Base-by-base conservation (phyloP, 2,888 invertebrate genomes). In the Volucella inflata region DNA sequence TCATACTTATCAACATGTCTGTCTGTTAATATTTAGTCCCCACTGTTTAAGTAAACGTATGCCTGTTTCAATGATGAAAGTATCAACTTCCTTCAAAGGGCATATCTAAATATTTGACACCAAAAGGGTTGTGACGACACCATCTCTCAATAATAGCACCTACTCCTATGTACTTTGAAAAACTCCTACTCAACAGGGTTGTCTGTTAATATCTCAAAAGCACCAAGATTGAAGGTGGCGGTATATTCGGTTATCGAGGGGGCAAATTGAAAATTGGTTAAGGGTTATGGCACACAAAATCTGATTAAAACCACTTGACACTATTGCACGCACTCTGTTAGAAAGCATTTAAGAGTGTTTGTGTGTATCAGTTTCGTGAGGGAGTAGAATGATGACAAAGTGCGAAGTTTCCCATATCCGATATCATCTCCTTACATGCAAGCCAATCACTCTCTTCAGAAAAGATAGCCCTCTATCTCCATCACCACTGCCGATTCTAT, bases 271-370 rank as follows among this genome's bases (percentile, higher is more conserved):
- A 85, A 76, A 85, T 81, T 85, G 85, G 85, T 80, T 85, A 81
- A 77, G 71, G 85, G 81, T 77, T 80, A 85, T 80, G 62, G 50
- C 72, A 71, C 59, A 68, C 16, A 76, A 85, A 85, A 85, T 85
- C 85, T 85, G 85, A 85, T 85, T 85, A 85, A 81, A 85, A 68
- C 85, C 85, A 77, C 85, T 81, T 81, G 71, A 75, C 75, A 79
- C 70, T 67, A 75, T 64, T 77, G 48, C 65, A 57, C 80, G 67
- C 80, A 68, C n/a, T 59, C 67, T 30, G 38, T 9, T 40, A 42
- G 14, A 21, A 53, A 6, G 62, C 2, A 11, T 10, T 17, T 14
- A 11, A 14, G 50, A 30, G 78, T 14, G 42, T 16, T 36, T 59
- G 44, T 8, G 2, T 8, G 68, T 40, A 8, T 1, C 12, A 16